These are phyloP conservation scores for Bilobella aurantiaca DNA, from an alignment of 1,140 invertebrate genomes.

Conservation along the genomic window DNA sequence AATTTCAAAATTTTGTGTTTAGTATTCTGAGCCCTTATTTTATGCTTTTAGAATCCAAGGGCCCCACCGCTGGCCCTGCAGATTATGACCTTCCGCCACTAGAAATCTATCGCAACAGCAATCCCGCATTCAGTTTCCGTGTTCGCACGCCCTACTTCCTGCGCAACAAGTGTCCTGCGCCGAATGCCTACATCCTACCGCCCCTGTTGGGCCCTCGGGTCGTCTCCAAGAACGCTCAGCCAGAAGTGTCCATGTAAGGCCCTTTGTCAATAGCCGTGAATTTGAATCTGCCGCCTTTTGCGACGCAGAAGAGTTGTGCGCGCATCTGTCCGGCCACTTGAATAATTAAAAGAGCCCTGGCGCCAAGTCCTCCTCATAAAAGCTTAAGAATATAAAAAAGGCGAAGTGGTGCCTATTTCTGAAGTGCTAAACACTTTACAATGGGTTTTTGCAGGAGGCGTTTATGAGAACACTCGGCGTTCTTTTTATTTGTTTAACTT, in stretches of 20 bases:
- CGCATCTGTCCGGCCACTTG: no score
- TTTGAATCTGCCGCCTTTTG: not conserved
- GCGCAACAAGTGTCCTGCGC: not conserved
- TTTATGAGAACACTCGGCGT: not conserved
- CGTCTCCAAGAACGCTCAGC: not conserved
- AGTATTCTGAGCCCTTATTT: no score
- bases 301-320: no score
- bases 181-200: not conserved
- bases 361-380: not conserved
- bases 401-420: no score
- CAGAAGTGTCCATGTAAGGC: not conserved
- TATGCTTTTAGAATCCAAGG: not conserved
- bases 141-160: not conserved
- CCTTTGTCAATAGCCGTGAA: not conserved
- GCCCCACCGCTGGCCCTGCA: not conserved
- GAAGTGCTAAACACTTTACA: not conserved
- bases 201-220: not conserved
- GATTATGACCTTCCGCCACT: not conserved
- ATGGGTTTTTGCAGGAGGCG: not conserved
- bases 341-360: not conserved
- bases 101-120: not conserved
- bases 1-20: no score
- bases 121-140: not conserved
- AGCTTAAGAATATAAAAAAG: no score
- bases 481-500: no score